A percentile compares a stretch with the other conserved stretches of the same genome.
Conservation (phyloP, 2,888 invertebrate species). For the Agrotis segetum region DNA sequence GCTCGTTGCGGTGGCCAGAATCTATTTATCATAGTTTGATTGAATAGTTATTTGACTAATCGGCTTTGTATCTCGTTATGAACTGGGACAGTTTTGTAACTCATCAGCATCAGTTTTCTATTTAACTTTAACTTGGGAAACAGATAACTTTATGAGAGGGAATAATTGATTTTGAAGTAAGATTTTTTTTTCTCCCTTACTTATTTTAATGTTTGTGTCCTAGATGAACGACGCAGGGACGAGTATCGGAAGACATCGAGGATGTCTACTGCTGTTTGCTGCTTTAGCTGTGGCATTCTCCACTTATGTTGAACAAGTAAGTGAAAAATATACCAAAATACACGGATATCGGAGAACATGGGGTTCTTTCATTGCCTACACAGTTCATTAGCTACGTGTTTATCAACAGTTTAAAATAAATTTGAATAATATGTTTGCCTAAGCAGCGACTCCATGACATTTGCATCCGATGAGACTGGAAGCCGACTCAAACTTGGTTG, state of each 20-base stretch:
- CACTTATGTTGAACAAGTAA: constrained; percentile 83
- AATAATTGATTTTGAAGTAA: not conserved
- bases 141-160: not conserved
- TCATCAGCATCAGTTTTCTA: not conserved
- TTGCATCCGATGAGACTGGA: too few relatives aligned
- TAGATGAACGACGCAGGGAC: constrained; percentile 79
- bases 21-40: constrained; percentile 29
- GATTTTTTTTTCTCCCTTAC: not conserved
- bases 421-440: too few relatives aligned
- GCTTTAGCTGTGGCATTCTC: constrained; percentile 78
- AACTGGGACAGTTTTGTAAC: not conserved
- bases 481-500: too few relatives aligned
- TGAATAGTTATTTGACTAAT: constrained; percentile 24
- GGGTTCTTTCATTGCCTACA: not conserved
- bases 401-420: not conserved
- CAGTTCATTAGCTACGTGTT: not conserved
- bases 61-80: constrained; percentile 7
- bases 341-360: not conserved
- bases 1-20: constrained; percentile 15
- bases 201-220: constrained; percentile 45
- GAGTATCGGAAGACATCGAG: constrained; percentile 74
- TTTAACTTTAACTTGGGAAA: not conserved
- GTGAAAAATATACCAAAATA: constrained; percentile 2
- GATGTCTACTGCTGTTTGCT: constrained; percentile 76
- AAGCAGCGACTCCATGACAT: too few relatives aligned